phyloP scores from a whole-genome alignment of 2,888 invertebrate genomes.

The Idaea aversata region DNA sequence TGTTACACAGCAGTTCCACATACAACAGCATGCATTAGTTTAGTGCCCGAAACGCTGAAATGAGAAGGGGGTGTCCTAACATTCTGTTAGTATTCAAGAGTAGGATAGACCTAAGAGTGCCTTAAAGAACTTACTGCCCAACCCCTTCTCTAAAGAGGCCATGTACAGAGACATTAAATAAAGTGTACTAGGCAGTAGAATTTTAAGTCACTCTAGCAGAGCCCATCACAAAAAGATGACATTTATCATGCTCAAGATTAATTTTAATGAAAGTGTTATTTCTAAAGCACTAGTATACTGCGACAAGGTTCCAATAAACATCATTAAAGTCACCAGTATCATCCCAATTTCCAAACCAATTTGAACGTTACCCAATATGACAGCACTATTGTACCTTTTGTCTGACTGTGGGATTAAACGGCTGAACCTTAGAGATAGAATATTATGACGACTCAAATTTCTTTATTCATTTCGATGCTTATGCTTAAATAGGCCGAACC shows the following conservation, averaged over 20 bases:
- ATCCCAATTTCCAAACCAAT: too few relatives aligned
- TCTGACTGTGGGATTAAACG: too few relatives aligned
- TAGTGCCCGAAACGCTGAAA: constrained; percentile 63
- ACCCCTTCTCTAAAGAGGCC: neutral
- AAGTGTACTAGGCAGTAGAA: neutral
- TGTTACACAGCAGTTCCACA: constrained; percentile 55
- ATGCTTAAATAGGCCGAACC: too few relatives aligned
- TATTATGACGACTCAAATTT: too few relatives aligned
- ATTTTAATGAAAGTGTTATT: neutral
- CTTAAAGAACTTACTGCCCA: too few relatives aligned
- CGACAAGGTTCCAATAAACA: neutral
- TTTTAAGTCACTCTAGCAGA: neutral
- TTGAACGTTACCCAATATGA: too few relatives aligned
- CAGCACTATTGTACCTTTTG: too few relatives aligned
- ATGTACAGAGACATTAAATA: neutral
- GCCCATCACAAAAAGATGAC: neutral
- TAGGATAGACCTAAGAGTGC: neutral
- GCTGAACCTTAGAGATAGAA: too few relatives aligned
- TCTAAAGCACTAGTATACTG: neutral
- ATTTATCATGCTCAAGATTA: neutral
- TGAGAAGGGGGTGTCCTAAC: constrained; percentile 47
- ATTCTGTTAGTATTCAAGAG: constrained; percentile 39
- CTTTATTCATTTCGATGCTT: too few relatives aligned
- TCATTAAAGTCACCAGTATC: too few relatives aligned
- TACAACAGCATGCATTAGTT: constrained; percentile 73